A percentile compares a stretch with the other conserved stretches of the same genome.
These are phyloP conservation scores for Sacculina carcini DNA, from an alignment of 2,888 invertebrate species.

Conservation along the genomic window DNA sequence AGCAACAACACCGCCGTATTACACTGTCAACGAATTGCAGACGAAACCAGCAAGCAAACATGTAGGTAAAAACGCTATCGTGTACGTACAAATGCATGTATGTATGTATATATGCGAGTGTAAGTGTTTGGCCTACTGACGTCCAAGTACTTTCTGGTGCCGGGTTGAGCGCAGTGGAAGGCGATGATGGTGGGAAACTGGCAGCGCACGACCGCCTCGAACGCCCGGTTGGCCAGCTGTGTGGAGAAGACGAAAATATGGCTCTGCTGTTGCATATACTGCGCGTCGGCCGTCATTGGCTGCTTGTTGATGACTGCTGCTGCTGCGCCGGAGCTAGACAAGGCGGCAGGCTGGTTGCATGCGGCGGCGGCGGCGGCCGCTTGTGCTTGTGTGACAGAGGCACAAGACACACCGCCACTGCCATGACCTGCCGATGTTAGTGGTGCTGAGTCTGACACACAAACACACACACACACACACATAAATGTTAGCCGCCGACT, in stretches of 20 bases:
- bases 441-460: neutral
- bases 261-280: slow-evolving; percentile 82
- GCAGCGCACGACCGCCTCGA: slow-evolving; percentile 66
- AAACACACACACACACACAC: neutral
- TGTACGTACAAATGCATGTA: no score
- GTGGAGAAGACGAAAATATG: slow-evolving; percentile 96
- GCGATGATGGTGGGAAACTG: slow-evolving; percentile 76
- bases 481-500: no score
- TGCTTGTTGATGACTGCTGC: slow-evolving; percentile 35
- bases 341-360: neutral
- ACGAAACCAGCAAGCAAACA: no score
- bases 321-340: slow-evolving; percentile 11
- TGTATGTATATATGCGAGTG: neutral
- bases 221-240: slow-evolving; percentile 72
- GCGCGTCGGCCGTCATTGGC: slow-evolving; percentile 48
- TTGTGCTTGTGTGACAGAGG: neutral
- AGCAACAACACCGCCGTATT: no score
- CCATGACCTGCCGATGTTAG: no score
- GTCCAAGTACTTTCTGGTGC: slow-evolving; percentile 80
- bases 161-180: slow-evolving; percentile 82
- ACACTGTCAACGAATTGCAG: no score
- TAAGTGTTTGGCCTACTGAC: slow-evolving; percentile 21
- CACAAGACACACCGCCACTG: neutral
- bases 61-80: no score
- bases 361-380: neutral